Evolutionary conservation across 2,113 vertebrate species (phyloP).

Genomic region (Scatophagus argus): DNA sequence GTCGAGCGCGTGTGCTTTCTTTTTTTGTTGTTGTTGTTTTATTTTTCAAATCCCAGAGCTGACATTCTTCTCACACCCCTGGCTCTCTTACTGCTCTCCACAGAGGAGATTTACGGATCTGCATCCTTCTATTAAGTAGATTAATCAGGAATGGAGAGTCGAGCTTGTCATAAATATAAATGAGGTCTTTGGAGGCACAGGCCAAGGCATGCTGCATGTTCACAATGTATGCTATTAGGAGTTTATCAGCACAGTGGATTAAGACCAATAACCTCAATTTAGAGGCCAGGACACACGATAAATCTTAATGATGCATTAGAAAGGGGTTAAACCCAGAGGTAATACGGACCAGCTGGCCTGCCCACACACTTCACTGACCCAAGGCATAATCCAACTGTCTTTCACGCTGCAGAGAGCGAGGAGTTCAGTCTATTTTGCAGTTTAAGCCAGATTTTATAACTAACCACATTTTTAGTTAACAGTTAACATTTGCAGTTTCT

Average conservation of each 20-base stretch:
- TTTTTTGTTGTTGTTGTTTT: too few species aligned
- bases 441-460: constrained; percentile 21
- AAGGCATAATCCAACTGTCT: constrained; percentile 60
- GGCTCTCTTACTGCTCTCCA: constrained; percentile 53
- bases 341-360: constrained; percentile 62
- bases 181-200: constrained; percentile 65
- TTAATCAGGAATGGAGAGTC: constrained; percentile 80
- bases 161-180: constrained; percentile 83
- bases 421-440: constrained; percentile 34
- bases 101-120: constrained; percentile 75
- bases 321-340: constrained; percentile 70
- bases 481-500: constrained; percentile 16
- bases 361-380: constrained; percentile 54
- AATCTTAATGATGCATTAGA: constrained; percentile 69
- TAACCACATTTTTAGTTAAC: too few species aligned
- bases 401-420: constrained; percentile 45
- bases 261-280: constrained; percentile 73
- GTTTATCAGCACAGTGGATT: constrained; percentile 73
- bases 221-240: constrained; percentile 61
- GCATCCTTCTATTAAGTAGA: constrained; percentile 79
- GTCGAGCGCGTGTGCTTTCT: constrained; percentile 17
- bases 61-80: constrained; percentile 72
- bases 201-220: constrained; percentile 63
- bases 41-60: constrained; percentile 57
- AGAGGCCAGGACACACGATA: constrained; percentile 65